A percentile compares a stretch with the other conserved stretches of the same genome.
Conservation (phyloP, 2,113 vertebrate species). For the Percopsis transmontana region DNA sequence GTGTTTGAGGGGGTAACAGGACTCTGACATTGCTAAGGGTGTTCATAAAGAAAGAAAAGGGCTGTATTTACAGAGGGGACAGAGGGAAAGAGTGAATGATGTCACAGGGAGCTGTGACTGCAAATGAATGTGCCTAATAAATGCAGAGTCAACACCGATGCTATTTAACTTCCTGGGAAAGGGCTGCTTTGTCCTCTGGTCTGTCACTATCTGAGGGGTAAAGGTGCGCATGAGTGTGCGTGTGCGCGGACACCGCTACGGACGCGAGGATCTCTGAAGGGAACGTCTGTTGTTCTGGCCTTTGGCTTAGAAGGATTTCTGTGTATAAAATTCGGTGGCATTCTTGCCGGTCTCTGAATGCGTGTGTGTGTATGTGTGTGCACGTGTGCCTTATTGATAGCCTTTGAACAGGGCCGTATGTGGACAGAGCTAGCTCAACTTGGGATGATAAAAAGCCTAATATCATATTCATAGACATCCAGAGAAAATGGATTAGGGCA, state of each 20-base stretch:
- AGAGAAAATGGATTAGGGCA: constrained; percentile 66
- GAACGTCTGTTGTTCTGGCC: constrained; percentile 59
- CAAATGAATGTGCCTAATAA: constrained; percentile 30
- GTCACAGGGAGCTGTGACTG: constrained; percentile 31
- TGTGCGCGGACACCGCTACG: too few species aligned
- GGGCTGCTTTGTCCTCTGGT: constrained; percentile 36
- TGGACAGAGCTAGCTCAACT: constrained; percentile 56
- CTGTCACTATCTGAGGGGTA: constrained; percentile 16
- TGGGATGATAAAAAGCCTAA: constrained; percentile 71
- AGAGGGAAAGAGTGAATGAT: constrained; percentile 14
- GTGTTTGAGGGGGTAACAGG: neutral
- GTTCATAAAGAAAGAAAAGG: constrained; percentile 31
- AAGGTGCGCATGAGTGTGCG: constrained; percentile 4
- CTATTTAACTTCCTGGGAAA: constrained; percentile 49
- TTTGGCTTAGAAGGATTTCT: constrained; percentile 57
- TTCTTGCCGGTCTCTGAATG: constrained; percentile 17
- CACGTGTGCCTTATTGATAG: constrained; percentile 54
- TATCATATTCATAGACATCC: constrained; percentile 75
- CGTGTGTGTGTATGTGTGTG: neutral
- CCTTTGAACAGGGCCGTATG: constrained; percentile 60
- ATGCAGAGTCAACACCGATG: constrained; percentile 49
- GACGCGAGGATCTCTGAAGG: constrained; percentile 28
- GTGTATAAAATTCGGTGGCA: constrained; percentile 37
- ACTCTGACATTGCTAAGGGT: neutral
- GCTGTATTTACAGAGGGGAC: constrained; percentile 30